Conservation (phyloP, 2,888 invertebrate species). For the Eupithecia pulchellata region DNA sequence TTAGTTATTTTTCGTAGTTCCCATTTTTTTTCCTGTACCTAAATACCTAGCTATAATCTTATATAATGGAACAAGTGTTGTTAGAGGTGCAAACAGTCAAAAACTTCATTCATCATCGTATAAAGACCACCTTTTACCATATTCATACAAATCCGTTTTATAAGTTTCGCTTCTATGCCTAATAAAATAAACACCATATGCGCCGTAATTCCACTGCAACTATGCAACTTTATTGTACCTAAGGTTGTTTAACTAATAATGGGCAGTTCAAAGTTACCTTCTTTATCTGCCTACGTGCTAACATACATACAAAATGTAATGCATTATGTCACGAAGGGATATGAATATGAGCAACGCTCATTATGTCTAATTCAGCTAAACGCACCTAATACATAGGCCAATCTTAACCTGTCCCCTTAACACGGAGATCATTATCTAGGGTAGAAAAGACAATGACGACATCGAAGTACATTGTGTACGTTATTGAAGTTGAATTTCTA, state of each 20-base stretch:
- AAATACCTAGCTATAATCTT: neutral
- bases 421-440: too few species aligned
- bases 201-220: neutral
- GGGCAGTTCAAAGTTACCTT: neutral
- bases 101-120: neutral
- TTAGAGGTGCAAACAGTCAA: neutral
- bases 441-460: too few species aligned
- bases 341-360: slow-evolving; percentile 24
- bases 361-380: slow-evolving; percentile 34
- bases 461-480: too few species aligned
- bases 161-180: neutral
- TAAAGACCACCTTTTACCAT: neutral
- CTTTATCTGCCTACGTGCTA: slow-evolving; percentile 10
- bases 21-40: neutral
- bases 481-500: too few species aligned
- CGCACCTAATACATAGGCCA: slow-evolving; percentile 24
- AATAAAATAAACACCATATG: neutral
- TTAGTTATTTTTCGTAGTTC: neutral
- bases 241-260: neutral
- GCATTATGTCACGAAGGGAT: slow-evolving; percentile 33
- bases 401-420: slow-evolving; percentile 10
- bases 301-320: slow-evolving; percentile 33
- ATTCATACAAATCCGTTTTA: too few species aligned
- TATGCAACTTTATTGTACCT: neutral
- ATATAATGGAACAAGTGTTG: neutral